Evolutionary conservation across 2,888 invertebrate species (phyloP).

Genomic region (Ellobium chinense): DNA sequence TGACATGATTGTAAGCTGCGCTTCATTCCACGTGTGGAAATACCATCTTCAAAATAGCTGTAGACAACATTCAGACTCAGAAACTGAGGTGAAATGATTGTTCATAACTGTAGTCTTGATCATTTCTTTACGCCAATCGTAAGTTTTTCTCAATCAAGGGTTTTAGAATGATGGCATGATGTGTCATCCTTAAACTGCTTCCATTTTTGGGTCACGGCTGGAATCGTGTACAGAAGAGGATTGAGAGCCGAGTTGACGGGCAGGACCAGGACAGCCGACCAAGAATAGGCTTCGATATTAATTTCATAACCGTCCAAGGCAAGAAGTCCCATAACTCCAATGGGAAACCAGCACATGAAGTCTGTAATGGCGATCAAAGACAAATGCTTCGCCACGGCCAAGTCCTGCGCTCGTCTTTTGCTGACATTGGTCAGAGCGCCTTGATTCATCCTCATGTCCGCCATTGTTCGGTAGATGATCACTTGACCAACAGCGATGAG

Average conservation of each 20-base stretch:
- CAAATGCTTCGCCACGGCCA: constrained; percentile 67
- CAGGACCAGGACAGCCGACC: constrained; percentile 25
- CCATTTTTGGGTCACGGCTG: constrained; percentile 71
- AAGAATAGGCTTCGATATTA: constrained; percentile 10
- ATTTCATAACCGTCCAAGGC: constrained; percentile 17
- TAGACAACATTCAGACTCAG: too few relatives aligned
- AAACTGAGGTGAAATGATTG: too few relatives aligned
- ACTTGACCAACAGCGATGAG: constrained; percentile 72
- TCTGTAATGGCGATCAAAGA: constrained; percentile 68
- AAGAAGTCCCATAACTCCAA: constrained; percentile 45
- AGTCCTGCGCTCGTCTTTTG: constrained; percentile 54
- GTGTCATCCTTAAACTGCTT: constrained; percentile 65
- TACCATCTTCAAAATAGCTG: too few relatives aligned
- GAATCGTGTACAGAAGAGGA: constrained; percentile 52
- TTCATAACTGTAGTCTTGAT: too few relatives aligned
- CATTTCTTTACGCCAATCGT: too few relatives aligned
- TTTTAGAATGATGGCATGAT: not conserved
- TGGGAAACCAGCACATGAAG: constrained; percentile 72
- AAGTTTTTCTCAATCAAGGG: not conserved
- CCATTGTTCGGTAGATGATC: constrained; percentile 71
- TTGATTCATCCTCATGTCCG: not conserved
- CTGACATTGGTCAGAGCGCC: not conserved
- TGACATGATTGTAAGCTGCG: not conserved
- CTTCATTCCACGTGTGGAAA: too few relatives aligned
- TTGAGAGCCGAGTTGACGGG: constrained; percentile 27